These are phyloP conservation scores for Lumbricus terrestris DNA, from an alignment of 2,888 invertebrate genomes.

Conservation along the genomic window DNA sequence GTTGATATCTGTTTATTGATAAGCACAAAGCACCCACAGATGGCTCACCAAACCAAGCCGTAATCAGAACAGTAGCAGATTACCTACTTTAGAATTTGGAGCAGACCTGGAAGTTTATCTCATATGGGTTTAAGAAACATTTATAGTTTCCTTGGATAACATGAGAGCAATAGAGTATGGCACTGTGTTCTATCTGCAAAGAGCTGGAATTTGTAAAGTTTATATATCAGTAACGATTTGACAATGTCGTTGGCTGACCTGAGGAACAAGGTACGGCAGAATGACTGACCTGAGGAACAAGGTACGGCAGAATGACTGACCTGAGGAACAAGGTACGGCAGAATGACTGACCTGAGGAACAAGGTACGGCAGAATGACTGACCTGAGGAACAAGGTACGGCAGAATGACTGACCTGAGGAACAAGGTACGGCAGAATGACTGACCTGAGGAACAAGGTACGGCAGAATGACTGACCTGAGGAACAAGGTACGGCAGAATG, in stretches of 20 bases:
- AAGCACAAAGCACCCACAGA: too few relatives aligned
- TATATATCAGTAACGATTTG: too few relatives aligned
- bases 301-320: constrained; percentile 90
- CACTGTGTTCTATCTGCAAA: too few relatives aligned
- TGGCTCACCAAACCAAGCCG: too few relatives aligned
- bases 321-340: constrained; percentile 95
- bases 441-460: constrained; percentile 88
- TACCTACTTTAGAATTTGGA: too few relatives aligned
- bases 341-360: constrained; percentile 90
- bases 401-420: constrained; percentile 86
- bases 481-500: constrained; percentile 92
- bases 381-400: constrained; percentile 95
- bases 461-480: constrained; percentile 73
- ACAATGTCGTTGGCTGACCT: constrained; percentile 50
- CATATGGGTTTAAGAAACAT: too few relatives aligned
- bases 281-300: constrained; percentile 95
- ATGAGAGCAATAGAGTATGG: too few relatives aligned
- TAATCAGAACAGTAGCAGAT: too few relatives aligned
- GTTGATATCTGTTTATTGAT: too few relatives aligned
- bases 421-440: constrained; percentile 94
- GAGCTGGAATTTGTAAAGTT: too few relatives aligned
- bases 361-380: constrained; percentile 90
- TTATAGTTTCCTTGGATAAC: too few relatives aligned
- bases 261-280: constrained; percentile 89
- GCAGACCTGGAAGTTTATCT: too few relatives aligned